These are phyloP conservation scores for Egretta garzetta DNA, from an alignment of 2,113 vertebrate genomes.

Conservation along the genomic window DNA sequence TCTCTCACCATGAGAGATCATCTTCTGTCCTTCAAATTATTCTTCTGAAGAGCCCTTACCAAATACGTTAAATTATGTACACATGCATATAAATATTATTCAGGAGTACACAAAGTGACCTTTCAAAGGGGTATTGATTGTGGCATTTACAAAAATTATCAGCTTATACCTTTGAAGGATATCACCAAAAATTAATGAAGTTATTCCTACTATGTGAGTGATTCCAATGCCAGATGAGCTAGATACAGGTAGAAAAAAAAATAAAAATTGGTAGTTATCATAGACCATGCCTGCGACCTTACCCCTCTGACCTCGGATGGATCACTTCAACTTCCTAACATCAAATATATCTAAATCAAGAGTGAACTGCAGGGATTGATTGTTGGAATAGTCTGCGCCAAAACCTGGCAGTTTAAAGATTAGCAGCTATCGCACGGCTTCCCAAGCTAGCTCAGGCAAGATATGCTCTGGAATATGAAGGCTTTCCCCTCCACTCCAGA, in stretches of 20 bases:
- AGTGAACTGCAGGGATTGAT: neutral
- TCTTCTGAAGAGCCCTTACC: constrained; percentile 14
- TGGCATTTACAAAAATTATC: neutral
- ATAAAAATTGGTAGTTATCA: neutral
- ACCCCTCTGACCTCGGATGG: neutral
- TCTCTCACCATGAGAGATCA: constrained; percentile 22
- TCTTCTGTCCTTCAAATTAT: constrained; percentile 20
- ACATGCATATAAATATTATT: neutral
- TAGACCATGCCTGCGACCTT: neutral
- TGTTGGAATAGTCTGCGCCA: neutral
- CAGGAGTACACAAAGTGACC: neutral
- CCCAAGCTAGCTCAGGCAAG: neutral
- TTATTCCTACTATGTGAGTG: neutral
- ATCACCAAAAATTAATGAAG: neutral
- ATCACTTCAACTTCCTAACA: neutral
- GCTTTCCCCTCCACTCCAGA: neutral
- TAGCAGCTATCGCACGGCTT: neutral
- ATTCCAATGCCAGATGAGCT: neutral
- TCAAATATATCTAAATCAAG: neutral
- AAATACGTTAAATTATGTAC: neutral
- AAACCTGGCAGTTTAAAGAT: neutral
- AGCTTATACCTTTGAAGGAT: neutral
- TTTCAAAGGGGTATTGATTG: neutral
- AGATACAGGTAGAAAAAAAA: neutral
- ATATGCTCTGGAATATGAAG: neutral